Percentiles rank a stretch among this genome's conserved stretches.
phyloP scores from a whole-genome alignment of 2,797 vertebrate species.

The Vespertilio murinus region DNA sequence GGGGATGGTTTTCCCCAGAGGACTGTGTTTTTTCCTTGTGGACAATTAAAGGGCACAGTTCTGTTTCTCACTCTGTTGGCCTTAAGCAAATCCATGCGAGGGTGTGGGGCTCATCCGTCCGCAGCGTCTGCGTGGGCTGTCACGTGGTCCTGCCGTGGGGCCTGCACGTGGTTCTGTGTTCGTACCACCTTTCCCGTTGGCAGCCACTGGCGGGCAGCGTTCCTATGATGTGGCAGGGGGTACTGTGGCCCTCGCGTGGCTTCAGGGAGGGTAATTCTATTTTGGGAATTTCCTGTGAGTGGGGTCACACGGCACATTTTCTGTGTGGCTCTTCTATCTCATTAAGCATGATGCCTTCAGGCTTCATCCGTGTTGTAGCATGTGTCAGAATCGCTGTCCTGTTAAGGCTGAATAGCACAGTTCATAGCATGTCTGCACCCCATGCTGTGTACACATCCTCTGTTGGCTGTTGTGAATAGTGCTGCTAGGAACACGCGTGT shows the following conservation, averaged over 20 bases:
- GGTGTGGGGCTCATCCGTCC: not conserved
- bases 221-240: fast-evolving
- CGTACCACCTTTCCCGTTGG: not conserved
- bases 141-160: too few relatives aligned
- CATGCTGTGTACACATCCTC: not conserved
- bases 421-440: not conserved
- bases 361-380: not conserved
- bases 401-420: not conserved
- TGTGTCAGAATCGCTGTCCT: not conserved
- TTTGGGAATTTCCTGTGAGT: slow-evolving; percentile 13
- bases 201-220: too few relatives aligned
- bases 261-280: not conserved
- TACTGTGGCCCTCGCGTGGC: not conserved
- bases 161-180: not conserved
- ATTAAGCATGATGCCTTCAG: not conserved
- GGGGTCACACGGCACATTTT: not conserved
- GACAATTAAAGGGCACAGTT: slow-evolving; percentile 69
- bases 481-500: not conserved
- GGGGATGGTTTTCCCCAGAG: slow-evolving; percentile 68
- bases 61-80: slow-evolving; percentile 53
- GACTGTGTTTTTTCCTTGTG: slow-evolving; percentile 54
- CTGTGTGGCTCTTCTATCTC: not conserved
- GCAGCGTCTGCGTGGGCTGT: not conserved
- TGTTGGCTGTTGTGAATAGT: not conserved
- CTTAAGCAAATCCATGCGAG: slow-evolving; percentile 52